Conservation (phyloP, 2,113 vertebrate species). For the Indicator indicator region DNA sequence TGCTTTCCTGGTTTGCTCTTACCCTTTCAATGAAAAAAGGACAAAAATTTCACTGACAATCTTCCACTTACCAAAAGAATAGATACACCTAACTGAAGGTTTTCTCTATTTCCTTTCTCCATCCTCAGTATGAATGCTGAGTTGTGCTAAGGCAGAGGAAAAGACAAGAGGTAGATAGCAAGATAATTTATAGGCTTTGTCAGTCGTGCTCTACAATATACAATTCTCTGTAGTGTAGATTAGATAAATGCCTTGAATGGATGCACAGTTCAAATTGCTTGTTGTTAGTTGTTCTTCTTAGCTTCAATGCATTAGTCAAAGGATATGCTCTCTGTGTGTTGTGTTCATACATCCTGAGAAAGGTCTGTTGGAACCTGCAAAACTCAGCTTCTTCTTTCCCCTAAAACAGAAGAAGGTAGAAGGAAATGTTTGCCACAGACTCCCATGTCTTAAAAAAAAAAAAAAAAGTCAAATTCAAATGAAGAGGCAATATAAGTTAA, state of each 20-base stretch:
- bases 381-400: background rate
- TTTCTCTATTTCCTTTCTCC: background rate
- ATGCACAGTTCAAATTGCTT: background rate
- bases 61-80: background rate
- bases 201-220: background rate
- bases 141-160: background rate
- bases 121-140: background rate
- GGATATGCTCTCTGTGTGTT: background rate
- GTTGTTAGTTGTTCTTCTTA: background rate
- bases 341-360: background rate
- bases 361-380: background rate
- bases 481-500: background rate
- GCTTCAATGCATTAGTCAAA: background rate
- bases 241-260: background rate
- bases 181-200: background rate
- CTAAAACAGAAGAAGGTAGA: background rate
- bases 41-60: background rate
- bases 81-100: background rate
- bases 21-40: accelerated
- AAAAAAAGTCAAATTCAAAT: background rate
- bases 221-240: no score
- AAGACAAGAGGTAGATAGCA: background rate
- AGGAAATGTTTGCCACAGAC: accelerated
- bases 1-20: background rate
- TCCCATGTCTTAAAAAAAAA: background rate